phyloP scores from a whole-genome alignment of 1,140 invertebrate species.

The Drosophila orosa region DNA sequence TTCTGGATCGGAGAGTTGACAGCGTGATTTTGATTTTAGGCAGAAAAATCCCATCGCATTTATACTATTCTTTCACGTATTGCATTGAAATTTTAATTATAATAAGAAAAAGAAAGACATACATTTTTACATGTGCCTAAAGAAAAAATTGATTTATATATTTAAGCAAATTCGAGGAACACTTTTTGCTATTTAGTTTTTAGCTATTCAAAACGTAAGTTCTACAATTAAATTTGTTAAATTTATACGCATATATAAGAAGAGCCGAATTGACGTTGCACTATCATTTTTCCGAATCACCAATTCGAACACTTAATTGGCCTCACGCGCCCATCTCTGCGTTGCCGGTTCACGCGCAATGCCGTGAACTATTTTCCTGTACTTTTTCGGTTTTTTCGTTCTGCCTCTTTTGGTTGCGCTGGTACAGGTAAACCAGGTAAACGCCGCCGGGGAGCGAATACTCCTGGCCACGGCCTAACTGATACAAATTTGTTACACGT shows the following conservation, averaged over 20 bases:
- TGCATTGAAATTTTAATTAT: too few relatives aligned
- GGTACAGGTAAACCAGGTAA: slow-evolving; percentile 61
- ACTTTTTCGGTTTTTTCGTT: slow-evolving; percentile 16
- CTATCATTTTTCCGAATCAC: background rate
- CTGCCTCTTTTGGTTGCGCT: slow-evolving; percentile 21
- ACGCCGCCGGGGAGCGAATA: slow-evolving; percentile 52
- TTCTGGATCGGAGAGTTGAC: slow-evolving; percentile 2
- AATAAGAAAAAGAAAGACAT: too few relatives aligned
- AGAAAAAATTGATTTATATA: too few relatives aligned
- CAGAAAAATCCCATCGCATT: background rate
- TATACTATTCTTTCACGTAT: background rate
- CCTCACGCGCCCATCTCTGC: slow-evolving; percentile 32
- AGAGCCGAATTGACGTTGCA: too few relatives aligned
- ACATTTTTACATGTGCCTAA: too few relatives aligned
- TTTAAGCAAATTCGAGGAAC: too few relatives aligned
- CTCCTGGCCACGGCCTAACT: slow-evolving; percentile 60
- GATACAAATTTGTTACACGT: slow-evolving; percentile 80
- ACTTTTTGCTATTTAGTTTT: too few relatives aligned
- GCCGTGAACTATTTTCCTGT: slow-evolving; percentile 55
- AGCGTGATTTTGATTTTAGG: slow-evolving; percentile 2
- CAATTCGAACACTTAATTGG: background rate
- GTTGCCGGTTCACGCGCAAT: slow-evolving; percentile 28
- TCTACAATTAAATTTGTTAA: too few relatives aligned
- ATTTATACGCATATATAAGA: too few relatives aligned
- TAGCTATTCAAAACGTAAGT: too few relatives aligned